Percentiles rank a stretch among this genome's conserved stretches.
phyloP scores from a whole-genome alignment of 2,888 invertebrate species.

The Metalampra italica region DNA sequence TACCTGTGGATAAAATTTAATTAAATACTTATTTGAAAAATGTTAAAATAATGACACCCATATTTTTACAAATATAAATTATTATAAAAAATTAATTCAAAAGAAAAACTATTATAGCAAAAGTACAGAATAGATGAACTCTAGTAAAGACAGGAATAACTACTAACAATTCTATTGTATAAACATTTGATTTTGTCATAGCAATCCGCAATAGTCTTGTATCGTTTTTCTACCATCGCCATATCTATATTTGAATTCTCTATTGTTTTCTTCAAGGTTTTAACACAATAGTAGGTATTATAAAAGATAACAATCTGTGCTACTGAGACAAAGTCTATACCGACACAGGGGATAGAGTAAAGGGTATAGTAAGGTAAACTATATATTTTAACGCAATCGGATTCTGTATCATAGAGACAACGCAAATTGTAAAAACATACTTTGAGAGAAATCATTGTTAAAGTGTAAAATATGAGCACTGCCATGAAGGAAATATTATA shows the following conservation, averaged over 20 bases:
- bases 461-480: too few relatives aligned
- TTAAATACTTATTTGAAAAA: too few relatives aligned
- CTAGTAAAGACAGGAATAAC: too few relatives aligned
- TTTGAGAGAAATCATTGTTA: too few relatives aligned
- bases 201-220: constrained; percentile 2
- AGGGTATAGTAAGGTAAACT: too few relatives aligned
- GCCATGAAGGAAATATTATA: background rate
- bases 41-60: too few relatives aligned
- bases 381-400: background rate
- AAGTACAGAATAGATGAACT: too few relatives aligned
- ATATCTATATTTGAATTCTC: background rate
- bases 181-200: background rate
- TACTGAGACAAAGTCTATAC: background rate
- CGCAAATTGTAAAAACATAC: too few relatives aligned
- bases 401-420: too few relatives aligned
- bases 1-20: constrained; percentile 1
- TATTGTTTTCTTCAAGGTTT: background rate
- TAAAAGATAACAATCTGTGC: background rate
- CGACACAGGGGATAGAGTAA: background rate
- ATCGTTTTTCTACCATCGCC: background rate
- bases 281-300: background rate
- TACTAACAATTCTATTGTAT: constrained; percentile 1
- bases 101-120: too few relatives aligned
- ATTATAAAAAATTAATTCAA: too few relatives aligned
- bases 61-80: too few relatives aligned